Percentiles rank a stretch among this genome's conserved stretches.
Evolutionary conservation across 1,140 invertebrate species (phyloP).

Genomic region (Druon quercuslanigerum): DNA sequence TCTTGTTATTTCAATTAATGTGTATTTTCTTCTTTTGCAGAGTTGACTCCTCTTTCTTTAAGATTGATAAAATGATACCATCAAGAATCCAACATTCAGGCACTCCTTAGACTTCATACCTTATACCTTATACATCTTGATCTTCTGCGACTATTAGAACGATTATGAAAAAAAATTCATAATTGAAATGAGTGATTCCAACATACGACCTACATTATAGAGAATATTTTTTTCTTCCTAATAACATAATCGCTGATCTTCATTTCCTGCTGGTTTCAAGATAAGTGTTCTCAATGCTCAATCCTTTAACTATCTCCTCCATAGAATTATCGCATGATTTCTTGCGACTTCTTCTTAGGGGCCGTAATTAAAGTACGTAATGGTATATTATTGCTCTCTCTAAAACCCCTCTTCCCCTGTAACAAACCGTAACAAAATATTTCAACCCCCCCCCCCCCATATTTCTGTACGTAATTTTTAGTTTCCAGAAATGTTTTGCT

Average conservation of each 20-base stretch:
- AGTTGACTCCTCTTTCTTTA: slow-evolving; percentile 38
- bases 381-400: too few species aligned
- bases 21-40: slow-evolving; percentile 44
- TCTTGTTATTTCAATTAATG: slow-evolving; percentile 56
- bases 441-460: too few species aligned
- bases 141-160: slow-evolving; percentile 7
- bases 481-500: too few species aligned
- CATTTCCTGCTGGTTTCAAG: slow-evolving; percentile 1
- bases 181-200: slow-evolving; percentile 28
- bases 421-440: too few species aligned
- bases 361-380: too few species aligned
- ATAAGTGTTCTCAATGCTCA: neutral
- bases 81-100: slow-evolving; percentile 1
- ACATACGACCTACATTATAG: slow-evolving; percentile 18
- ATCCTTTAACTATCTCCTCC: neutral
- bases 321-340: neutral
- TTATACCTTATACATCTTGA: neutral
- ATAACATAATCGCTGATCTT: neutral
- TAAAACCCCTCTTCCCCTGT: too few species aligned
- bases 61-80: slow-evolving; percentile 57
- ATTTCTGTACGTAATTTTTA: too few species aligned
- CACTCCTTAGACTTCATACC: neutral
- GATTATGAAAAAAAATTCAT: slow-evolving; percentile 20
- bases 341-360: slow-evolving; percentile 5
- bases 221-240: neutral